These are phyloP conservation scores for Ctenomys sociabilis DNA, from an alignment of 2,113 vertebrate genomes.

Conservation along the genomic window DNA sequence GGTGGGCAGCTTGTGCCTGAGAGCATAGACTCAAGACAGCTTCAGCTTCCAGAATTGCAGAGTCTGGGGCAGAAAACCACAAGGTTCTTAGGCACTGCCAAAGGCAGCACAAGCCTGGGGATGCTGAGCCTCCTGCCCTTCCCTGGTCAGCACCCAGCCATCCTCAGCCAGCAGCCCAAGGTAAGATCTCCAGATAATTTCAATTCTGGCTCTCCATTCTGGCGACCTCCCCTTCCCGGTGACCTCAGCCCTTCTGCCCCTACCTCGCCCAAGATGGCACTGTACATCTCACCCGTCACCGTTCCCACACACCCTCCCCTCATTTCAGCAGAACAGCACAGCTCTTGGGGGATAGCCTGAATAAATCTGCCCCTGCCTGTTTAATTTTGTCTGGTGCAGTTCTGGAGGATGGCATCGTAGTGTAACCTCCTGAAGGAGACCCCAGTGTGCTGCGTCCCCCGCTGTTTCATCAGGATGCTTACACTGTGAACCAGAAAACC, in stretches of 20 bases:
- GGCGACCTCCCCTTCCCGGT: background rate
- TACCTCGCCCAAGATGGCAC: background rate
- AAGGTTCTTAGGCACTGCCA: background rate
- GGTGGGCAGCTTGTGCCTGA: background rate
- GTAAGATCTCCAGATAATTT: background rate
- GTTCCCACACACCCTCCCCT: too few relatives aligned
- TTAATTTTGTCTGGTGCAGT: background rate
- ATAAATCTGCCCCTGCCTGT: background rate
- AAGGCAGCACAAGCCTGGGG: background rate
- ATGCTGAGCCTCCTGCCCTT: too few relatives aligned
- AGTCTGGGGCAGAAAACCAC: accelerated
- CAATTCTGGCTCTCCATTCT: background rate
- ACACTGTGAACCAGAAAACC: background rate
- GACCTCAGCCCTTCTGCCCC: background rate
- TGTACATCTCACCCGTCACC: background rate
- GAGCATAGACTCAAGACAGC: background rate
- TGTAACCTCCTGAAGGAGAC: background rate
- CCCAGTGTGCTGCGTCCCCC: background rate
- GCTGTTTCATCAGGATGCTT: background rate
- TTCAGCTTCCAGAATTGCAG: background rate
- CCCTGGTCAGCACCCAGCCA: too few relatives aligned
- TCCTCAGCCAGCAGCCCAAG: background rate
- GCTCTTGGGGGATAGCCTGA: too few relatives aligned
- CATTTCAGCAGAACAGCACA: background rate
- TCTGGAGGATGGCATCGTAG: background rate